Conservation (phyloP, 2,888 invertebrate genomes). For the Cataglyphis albicans region DNA sequence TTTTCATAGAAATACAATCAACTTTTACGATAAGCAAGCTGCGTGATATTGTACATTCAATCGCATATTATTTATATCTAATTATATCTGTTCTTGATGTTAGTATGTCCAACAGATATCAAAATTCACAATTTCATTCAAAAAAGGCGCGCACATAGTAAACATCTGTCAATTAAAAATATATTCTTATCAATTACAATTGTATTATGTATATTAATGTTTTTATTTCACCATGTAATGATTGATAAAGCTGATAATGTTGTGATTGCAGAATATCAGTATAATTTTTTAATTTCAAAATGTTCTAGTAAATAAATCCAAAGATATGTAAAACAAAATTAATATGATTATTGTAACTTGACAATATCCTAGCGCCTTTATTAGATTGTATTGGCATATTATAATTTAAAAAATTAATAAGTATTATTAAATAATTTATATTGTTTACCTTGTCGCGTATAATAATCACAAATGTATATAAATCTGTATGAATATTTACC, state of each 20-base stretch:
- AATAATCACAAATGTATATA: background rate
- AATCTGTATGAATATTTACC: background rate
- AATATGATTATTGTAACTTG: too few species aligned
- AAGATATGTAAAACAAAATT: background rate
- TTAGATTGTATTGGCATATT: too few species aligned
- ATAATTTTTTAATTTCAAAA: background rate
- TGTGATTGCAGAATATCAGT: background rate
- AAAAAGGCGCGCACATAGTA: background rate
- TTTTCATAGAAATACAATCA: background rate
- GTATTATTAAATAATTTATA: too few species aligned
- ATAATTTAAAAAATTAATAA: too few species aligned
- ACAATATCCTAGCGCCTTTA: too few species aligned
- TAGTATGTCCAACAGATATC: background rate
- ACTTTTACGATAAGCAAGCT: constrained; percentile 10
- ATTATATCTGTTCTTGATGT: background rate
- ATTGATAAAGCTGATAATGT: background rate
- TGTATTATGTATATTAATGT: background rate
- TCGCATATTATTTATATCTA: background rate
- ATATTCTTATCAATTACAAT: background rate
- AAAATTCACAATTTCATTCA: background rate
- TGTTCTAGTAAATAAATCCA: background rate
- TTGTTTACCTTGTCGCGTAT: background rate
- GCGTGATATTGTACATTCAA: background rate
- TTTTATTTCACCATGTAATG: background rate
- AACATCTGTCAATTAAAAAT: background rate